Conservation (phyloP, 2,888 invertebrate species). For the Gortyna flavago region DNA sequence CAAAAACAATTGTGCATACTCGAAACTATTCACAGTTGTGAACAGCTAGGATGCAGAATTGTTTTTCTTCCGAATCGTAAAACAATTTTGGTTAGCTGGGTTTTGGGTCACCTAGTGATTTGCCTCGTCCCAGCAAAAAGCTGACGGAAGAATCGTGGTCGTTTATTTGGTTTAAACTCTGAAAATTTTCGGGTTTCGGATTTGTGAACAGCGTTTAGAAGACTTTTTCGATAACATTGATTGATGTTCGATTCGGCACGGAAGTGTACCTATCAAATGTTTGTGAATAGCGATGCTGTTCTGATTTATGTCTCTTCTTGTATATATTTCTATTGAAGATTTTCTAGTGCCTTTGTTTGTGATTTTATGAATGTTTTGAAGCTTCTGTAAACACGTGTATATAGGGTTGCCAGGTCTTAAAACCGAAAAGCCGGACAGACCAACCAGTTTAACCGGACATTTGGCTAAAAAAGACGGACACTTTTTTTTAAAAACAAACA, state of each 20-base stretch:
- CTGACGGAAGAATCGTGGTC: not conserved
- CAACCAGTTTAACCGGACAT: no score
- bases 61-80: not conserved
- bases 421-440: no score
- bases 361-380: constrained; percentile 5
- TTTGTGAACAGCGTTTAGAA: not conserved
- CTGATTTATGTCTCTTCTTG: not conserved
- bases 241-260: not conserved
- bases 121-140: not conserved
- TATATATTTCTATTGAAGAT: not conserved
- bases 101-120: not conserved
- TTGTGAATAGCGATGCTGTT: not conserved
- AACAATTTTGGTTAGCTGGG: not conserved
- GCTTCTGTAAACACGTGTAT: not conserved
- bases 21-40: not conserved
- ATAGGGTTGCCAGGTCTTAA: no score
- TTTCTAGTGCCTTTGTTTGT: constrained; percentile 6
- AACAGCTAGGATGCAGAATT: not conserved
- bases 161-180: not conserved
- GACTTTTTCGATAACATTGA: not conserved
- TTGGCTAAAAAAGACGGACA: no score
- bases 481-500: no score
- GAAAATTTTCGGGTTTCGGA: not conserved
- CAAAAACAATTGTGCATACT: constrained; percentile 5
- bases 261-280: not conserved